Base-by-base conservation (phyloP, 2,797 vertebrate genomes). In the Psittacula derbiana region DNA sequence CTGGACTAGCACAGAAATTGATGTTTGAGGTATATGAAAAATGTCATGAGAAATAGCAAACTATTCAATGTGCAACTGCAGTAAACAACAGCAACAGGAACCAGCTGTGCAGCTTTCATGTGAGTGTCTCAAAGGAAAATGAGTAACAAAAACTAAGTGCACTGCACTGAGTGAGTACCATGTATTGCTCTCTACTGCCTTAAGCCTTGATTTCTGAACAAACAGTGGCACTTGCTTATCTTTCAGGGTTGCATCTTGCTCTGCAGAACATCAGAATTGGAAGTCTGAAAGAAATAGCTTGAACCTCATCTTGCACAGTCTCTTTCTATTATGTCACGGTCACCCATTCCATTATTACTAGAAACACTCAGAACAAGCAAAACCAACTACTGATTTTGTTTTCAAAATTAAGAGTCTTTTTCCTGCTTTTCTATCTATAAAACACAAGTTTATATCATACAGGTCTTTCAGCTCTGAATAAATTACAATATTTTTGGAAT, bases 111-210 rank as follows among this genome's bases (percentile, higher is more conserved):
- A 74, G 52, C 60, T 91, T 91, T 47, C 41, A 74, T 78, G 52
- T 93, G 61, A 21, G 38, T 50, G 33, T 72, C 89, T 80, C 67
- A 88, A 83, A 96, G 57, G 74, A 93, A 93, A 89, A 89, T 53
- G 0, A 94, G 43, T 50, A 83, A 78, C 38, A 78, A 66, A 67
- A 82, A 25, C 79, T 47, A 79, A 90, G 33, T 69, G 30, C 28
- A 15, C 38, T 65, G 46, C 27, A 49, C 14, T 47, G 20, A 86
- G 33, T 27, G 28, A 61, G 46, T 25, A 65, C 23, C 10, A 20
- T 43, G 8, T 53, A 70, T 80, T 91, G 19, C 27, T 87, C 24
- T 91, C 27, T 57, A n/a, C 27, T 46, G 38, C 74, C 28, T 87
- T 78, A 89, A 89, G 19, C 11, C 47, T 87, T 65, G 23, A 44